Percentiles rank a stretch among this genome's conserved stretches.
Conservation (phyloP, 2,888 invertebrate genomes). For the Nasonia oneida region DNA sequence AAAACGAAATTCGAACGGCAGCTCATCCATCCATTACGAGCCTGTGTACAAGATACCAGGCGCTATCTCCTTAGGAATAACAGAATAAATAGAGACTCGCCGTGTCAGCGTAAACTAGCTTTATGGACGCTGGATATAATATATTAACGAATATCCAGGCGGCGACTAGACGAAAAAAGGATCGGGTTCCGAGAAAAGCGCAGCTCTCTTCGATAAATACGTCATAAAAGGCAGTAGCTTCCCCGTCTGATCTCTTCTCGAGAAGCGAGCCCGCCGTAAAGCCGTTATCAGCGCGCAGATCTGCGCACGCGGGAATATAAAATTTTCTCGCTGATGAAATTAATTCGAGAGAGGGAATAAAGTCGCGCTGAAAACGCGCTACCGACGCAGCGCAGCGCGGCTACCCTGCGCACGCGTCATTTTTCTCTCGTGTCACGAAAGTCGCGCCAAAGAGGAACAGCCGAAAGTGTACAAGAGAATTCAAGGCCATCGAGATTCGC, state of each 20-base stretch:
- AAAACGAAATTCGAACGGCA: neutral
- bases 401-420: neutral
- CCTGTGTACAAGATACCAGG: neutral
- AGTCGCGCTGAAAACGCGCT: constrained; percentile 21
- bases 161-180: neutral
- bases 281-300: neutral
- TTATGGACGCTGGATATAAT: neutral
- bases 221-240: neutral
- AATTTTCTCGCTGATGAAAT: constrained; percentile 32
- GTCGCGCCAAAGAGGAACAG: constrained; percentile 30
- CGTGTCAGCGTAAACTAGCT: too few relatives aligned
- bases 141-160: neutral
- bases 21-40: neutral
- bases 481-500: constrained; percentile 54
- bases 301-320: neutral
- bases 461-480: constrained; percentile 15
- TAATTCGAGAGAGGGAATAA: constrained; percentile 14
- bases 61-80: neutral
- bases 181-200: neutral
- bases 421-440: constrained; percentile 44
- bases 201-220: constrained; percentile 3
- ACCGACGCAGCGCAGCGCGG: neutral
- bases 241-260: too few relatives aligned
- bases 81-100: too few relatives aligned
- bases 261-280: neutral